Percentiles rank a stretch among this genome's conserved stretches.
Evolutionary conservation across 2,113 vertebrate genomes (phyloP).

Genomic region (Hyaena hyaena): DNA sequence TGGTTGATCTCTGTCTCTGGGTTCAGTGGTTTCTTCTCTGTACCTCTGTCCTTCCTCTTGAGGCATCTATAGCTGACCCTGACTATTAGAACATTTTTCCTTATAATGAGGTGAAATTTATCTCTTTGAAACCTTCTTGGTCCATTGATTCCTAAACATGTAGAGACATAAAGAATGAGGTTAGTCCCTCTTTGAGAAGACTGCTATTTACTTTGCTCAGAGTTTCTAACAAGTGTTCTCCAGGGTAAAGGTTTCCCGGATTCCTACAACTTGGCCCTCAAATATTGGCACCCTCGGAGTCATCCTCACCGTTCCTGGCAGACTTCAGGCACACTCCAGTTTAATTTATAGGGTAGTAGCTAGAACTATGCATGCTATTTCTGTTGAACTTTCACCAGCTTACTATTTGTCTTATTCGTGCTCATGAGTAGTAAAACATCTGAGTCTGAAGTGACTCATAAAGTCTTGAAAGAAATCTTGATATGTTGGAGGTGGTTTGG

Average conservation of each 20-base stretch:
- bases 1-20: not conserved
- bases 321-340: not conserved
- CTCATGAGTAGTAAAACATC: not conserved
- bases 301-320: not conserved
- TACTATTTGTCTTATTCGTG: not conserved
- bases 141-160: conserved; percentile 18
- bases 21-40: conserved; percentile 32
- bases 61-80: not conserved
- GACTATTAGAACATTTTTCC: conserved; percentile 53
- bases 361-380: not conserved
- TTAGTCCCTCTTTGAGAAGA: conserved; percentile 42
- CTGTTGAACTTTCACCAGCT: not conserved
- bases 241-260: not conserved
- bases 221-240: not conserved
- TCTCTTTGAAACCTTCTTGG: conserved; percentile 61
- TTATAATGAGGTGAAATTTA: conserved; percentile 51
- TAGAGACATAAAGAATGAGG: conserved; percentile 48
- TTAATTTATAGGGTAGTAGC: not conserved
- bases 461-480: not conserved
- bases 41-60: not conserved
- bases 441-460: not conserved
- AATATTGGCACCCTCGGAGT: not conserved
- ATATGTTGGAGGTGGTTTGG: not conserved
- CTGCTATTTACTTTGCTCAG: not conserved
- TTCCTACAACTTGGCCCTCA: not conserved